Percentiles rank a stretch among this genome's conserved stretches.
Conservation (phyloP, 2,113 vertebrate genomes). For the Pituophis catenifer region DNA sequence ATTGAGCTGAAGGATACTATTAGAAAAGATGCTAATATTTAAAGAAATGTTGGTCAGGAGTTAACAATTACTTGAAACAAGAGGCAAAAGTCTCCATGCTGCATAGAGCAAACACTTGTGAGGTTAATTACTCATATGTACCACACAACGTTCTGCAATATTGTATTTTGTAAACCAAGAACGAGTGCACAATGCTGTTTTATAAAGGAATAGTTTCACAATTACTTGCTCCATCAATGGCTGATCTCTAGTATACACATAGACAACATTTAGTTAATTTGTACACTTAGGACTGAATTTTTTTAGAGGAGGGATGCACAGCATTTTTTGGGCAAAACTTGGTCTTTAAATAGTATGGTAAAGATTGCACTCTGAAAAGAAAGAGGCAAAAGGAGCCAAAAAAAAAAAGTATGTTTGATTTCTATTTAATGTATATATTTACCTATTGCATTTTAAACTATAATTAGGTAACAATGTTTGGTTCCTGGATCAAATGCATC, state of each 20-base stretch:
- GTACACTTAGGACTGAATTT: background rate
- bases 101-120: slow-evolving; percentile 15
- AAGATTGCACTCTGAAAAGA: background rate
- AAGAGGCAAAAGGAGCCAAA: background rate
- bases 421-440: background rate
- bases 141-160: slow-evolving; percentile 20
- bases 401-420: background rate
- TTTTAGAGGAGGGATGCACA: background rate
- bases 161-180: slow-evolving; percentile 40
- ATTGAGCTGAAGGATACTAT: slow-evolving; percentile 17
- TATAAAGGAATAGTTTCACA: background rate
- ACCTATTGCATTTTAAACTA: background rate
- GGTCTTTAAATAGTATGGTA: background rate
- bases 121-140: slow-evolving; percentile 3
- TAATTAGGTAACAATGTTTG: background rate
- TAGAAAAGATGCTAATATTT: background rate
- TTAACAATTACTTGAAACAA: slow-evolving; percentile 52
- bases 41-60: slow-evolving; percentile 38
- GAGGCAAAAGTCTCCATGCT: background rate
- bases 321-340: background rate
- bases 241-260: background rate
- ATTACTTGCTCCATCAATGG: background rate
- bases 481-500: background rate
- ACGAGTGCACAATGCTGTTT: background rate
- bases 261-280: background rate